phyloP scores from a whole-genome alignment of 2,888 invertebrate species.

The Tinea semifulvella region DNA sequence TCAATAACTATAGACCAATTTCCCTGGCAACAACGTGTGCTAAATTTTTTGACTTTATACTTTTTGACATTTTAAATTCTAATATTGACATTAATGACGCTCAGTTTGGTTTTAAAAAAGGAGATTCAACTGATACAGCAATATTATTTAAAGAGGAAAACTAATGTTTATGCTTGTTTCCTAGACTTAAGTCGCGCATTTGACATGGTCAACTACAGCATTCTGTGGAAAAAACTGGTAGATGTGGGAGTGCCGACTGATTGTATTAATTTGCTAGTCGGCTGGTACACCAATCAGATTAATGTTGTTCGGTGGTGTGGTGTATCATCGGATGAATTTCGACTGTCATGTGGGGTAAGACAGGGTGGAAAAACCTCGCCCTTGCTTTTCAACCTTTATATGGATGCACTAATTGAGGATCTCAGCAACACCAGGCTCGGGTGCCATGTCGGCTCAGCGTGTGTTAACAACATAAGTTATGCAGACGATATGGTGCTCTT shows the following conservation, averaged over 20 bases:
- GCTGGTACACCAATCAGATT: neutral
- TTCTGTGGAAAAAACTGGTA: constrained; percentile 16
- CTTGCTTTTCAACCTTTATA: neutral
- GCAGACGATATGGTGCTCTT: too few relatives aligned
- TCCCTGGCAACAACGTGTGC: too few relatives aligned
- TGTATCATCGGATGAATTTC: neutral
- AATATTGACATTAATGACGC: too few relatives aligned
- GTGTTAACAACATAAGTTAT: too few relatives aligned
- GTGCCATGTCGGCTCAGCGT: too few relatives aligned
- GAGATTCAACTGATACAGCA: too few relatives aligned
- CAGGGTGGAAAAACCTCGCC: neutral
- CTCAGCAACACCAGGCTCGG: neutral
- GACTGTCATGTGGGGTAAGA: neutral
- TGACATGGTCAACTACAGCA: constrained; percentile 16
- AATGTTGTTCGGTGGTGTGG: neutral
- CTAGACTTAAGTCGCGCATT: constrained; percentile 17
- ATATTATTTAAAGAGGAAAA: too few relatives aligned
- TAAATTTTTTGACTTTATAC: too few relatives aligned
- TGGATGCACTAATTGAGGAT: neutral
- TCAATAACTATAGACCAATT: too few relatives aligned
- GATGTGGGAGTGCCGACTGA: neutral
- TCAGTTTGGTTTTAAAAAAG: neutral
- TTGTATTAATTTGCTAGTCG: neutral
- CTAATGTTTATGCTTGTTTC: constrained; percentile 6
- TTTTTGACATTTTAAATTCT: too few relatives aligned